Evolutionary conservation across 2,888 invertebrate species (phyloP), one percentile per base, ranked within the genome.

Genomic region (Calliopum simillimum): DNA sequence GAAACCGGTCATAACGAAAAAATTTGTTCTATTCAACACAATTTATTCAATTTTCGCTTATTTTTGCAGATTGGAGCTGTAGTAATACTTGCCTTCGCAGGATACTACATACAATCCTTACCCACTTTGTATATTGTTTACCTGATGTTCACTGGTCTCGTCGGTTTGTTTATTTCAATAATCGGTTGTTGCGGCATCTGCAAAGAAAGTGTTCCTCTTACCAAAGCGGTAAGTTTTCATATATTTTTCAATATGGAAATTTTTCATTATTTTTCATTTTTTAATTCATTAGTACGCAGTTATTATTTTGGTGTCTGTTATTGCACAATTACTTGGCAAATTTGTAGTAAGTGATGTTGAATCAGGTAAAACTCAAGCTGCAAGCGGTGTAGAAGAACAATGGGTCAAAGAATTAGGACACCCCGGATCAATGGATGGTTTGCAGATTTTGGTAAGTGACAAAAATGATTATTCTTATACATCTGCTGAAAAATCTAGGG

Each of bases 161-260:
- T 83, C 33, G 71, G 77, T 65, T 76, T 82, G 59, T 71, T 76
- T 16, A 75, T 77, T 12, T 75, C 83, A 21, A 74, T 83, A 68
- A 74, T 83, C 70, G 82, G 82, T 64, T 82, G 79, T 73, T 80
- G 80, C 65, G 82, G 80, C 63, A 79, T 82, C 71, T 82, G 80
- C 21, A 76, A 76, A 72, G 78, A 82, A 75, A 78, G 75, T 67
- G 76, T 81, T 43, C 79, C 80, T 43, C 71, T 82, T 76, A 81
- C 80, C 65, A 77, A 76, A 63, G 79, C 79, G 76, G 82, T 82
- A 72, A 77, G 77, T 80, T 59, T n/a, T n/a, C n/a, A n/a, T n/a
- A n/a, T n/a, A n/a, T n/a, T n/a, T n/a, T n/a, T n/a, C n/a, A n/a
- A n/a, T n/a, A n/a, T n/a, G n/a, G n/a, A n/a, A n/a, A n/a, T n/a